A percentile compares a stretch with the other conserved stretches of the same genome.
Evolutionary conservation across 1,140 invertebrate genomes (phyloP).

Genomic region (Zaprionus tsacasi): DNA sequence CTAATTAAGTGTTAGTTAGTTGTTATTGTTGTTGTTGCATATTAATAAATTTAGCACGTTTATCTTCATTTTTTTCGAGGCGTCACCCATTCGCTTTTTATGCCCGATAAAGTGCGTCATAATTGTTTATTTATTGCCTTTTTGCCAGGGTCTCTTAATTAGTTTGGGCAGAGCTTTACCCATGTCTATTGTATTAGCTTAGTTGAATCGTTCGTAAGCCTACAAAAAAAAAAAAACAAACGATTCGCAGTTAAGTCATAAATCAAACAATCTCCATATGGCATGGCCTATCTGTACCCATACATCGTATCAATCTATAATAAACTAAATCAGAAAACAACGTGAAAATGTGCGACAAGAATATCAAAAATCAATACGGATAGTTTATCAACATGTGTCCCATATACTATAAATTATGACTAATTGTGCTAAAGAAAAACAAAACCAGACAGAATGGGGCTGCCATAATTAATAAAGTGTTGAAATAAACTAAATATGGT

Average conservation of each 20-base stretch:
- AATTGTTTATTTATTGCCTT: constrained; percentile 10
- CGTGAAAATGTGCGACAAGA: constrained; percentile 55
- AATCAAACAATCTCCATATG: constrained; percentile 71
- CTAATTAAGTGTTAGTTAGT: constrained; percentile 67
- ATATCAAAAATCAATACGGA: constrained; percentile 76
- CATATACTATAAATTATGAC: constrained; percentile 73
- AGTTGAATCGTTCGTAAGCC: constrained; percentile 31
- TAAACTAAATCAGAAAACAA: constrained; percentile 77
- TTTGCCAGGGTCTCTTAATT: constrained; percentile 9
- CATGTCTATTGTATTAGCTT: constrained; percentile 15
- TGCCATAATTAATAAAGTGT: constrained; percentile 69
- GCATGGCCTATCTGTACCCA: constrained; percentile 36
- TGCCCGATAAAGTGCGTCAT: constrained; percentile 21
- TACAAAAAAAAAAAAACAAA: constrained; percentile 42
- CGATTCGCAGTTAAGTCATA: constrained; percentile 66
- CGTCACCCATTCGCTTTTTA: constrained; percentile 1
- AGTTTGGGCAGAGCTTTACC: constrained; percentile 4
- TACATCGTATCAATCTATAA: constrained; percentile 51
- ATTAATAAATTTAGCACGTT: constrained; percentile 37
- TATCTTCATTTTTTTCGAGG: neutral
- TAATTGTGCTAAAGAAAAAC: constrained; percentile 69
- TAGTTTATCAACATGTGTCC: constrained; percentile 61
- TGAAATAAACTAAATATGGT: constrained; percentile 36
- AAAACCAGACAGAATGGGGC: constrained; percentile 55
- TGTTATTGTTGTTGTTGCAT: constrained; percentile 12